These are phyloP conservation scores for Taeniopygia guttata DNA, from an alignment of 2,797 vertebrate genomes.

Conservation along the genomic window DNA sequence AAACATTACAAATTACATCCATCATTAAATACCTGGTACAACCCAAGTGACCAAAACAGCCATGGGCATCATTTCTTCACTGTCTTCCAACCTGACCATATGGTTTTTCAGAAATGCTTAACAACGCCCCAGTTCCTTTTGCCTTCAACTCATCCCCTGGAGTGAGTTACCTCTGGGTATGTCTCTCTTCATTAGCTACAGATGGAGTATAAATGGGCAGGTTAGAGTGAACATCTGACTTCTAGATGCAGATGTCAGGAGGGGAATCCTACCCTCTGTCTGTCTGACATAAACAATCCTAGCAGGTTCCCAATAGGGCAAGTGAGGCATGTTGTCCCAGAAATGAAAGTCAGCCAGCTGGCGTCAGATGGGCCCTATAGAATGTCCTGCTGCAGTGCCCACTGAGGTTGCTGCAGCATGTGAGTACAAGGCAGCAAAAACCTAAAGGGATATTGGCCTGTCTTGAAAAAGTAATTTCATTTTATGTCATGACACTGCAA, in stretches of 20 bases:
- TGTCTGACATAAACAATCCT: background rate
- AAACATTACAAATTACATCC: background rate
- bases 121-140: background rate
- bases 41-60: background rate
- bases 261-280: background rate
- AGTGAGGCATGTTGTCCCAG: background rate
- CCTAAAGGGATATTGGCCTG: background rate
- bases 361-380: background rate
- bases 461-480: slow-evolving; percentile 1
- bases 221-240: background rate
- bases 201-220: background rate
- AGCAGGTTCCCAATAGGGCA: background rate
- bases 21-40: background rate
- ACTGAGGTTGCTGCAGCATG: background rate
- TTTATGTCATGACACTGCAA: background rate
- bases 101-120: background rate
- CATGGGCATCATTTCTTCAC: background rate
- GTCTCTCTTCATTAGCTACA: background rate
- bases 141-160: background rate
- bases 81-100: background rate
- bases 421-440: background rate
- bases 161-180: background rate
- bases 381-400: background rate
- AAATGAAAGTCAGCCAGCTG: background rate
- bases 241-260: background rate